Evolutionary conservation across 2,797 vertebrate species (phyloP).

Genomic region (Hypotaenidia philippensis): DNA sequence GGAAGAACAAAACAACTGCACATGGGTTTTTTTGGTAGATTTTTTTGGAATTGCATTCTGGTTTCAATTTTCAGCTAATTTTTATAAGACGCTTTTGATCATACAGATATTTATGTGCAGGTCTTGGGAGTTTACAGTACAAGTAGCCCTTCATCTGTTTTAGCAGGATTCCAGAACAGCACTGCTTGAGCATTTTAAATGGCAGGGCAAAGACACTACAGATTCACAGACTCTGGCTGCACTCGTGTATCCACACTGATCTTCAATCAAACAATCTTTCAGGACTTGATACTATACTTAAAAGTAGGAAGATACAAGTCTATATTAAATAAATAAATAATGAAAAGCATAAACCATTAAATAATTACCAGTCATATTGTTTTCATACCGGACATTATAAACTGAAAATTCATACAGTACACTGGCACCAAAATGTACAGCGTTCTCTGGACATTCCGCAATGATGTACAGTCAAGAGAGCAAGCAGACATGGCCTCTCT

Average conservation of each 20-base stretch:
- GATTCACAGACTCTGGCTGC: neutral
- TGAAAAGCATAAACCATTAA: neutral
- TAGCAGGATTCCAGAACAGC: neutral
- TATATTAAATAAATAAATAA: neutral
- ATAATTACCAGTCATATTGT: neutral
- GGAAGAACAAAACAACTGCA: neutral
- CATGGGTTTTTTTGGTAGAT: too few relatives aligned
- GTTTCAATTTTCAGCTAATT: neutral
- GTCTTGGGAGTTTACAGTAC: neutral
- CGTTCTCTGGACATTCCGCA: neutral
- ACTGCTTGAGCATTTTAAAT: neutral
- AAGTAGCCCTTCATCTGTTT: neutral
- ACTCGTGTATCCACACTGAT: neutral
- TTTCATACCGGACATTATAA: neutral
- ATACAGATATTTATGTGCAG: neutral
- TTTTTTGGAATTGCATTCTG: neutral
- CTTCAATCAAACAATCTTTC: neutral
- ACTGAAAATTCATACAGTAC: neutral
- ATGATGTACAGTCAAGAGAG: neutral
- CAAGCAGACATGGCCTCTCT: neutral
- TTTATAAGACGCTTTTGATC: neutral
- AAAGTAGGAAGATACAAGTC: neutral
- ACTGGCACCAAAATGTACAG: neutral
- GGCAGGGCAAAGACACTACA: neutral
- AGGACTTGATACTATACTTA: neutral